Evolutionary conservation across 2,113 vertebrate species (phyloP).

Genomic region (Elephas maximus): DNA sequence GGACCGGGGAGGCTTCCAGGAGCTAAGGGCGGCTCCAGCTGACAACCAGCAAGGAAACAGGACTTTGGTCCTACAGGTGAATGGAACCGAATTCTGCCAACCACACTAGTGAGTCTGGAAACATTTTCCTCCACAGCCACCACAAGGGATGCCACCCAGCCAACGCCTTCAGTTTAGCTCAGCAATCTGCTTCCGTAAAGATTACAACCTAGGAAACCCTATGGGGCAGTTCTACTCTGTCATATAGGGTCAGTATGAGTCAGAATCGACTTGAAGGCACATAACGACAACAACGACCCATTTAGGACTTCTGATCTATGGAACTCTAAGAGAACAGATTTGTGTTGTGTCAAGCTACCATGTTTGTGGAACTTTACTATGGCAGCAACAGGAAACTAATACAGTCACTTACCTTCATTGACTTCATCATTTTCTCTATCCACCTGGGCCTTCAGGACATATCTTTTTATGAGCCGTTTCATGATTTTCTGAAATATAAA

Average conservation of each 20-base stretch:
- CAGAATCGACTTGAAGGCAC: not conserved
- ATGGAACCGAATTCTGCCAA: rapidly evolving
- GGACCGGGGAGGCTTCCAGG: too few species aligned
- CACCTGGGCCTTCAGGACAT: constrained; percentile 98
- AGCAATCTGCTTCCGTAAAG: not conserved
- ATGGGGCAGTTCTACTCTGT: not conserved
- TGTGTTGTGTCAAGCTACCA: not conserved
- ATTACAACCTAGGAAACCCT: not conserved
- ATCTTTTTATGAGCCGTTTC: constrained; percentile 98
- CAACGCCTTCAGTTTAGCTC: rapidly evolving
- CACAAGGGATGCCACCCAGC: not conserved
- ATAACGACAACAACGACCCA: not conserved
- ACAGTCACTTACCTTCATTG: constrained; percentile 94
- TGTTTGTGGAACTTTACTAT: not conserved
- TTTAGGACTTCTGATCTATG: rapidly evolving
- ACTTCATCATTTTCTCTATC: constrained; percentile 98
- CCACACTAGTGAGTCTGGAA: rapidly evolving
- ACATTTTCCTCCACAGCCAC: too few species aligned
- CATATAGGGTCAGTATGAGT: not conserved
- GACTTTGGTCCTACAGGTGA: rapidly evolving
- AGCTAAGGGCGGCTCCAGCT: not conserved
- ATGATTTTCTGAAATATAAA: constrained; percentile 95
- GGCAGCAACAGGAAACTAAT: not conserved
- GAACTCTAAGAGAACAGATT: not conserved
- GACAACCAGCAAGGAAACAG: not conserved